A percentile compares a stretch with the other conserved stretches of the same genome.
phyloP scores from a whole-genome alignment of 1,140 invertebrate genomes.

The Ectropis grisescens region DNA sequence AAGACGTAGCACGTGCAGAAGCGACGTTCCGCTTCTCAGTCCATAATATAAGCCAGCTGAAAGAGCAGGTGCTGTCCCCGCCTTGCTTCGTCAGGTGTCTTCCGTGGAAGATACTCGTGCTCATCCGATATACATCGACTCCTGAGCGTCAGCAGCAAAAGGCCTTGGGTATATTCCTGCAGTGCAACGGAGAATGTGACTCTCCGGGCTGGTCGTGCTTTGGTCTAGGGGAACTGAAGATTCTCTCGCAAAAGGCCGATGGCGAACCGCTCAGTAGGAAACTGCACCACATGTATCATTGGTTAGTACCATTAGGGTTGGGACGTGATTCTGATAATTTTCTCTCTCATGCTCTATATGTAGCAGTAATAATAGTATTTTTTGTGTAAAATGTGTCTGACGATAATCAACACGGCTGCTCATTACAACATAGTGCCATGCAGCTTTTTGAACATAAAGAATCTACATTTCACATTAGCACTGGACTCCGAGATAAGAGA shows the following conservation, averaged over 20 bases:
- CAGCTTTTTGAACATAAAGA: no score
- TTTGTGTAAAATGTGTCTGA: no score
- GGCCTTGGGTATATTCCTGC: slow-evolving; percentile 89
- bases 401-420: no score
- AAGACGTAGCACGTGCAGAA: slow-evolving; percentile 92
- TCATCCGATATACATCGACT: slow-evolving; percentile 83
- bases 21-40: slow-evolving; percentile 92
- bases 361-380: no score
- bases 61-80: slow-evolving; percentile 90
- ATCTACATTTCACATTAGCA: no score
- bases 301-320: no score
- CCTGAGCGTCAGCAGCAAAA: slow-evolving; percentile 79
- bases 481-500: no score
- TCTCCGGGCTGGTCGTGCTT: slow-evolving; percentile 97
- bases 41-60: slow-evolving; percentile 90
- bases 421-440: no score
- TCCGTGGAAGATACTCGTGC: slow-evolving; percentile 99
- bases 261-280: slow-evolving; percentile 81
- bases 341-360: no score
- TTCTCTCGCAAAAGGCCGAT: slow-evolving; percentile 87
- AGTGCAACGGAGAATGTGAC: slow-evolving; percentile 95
- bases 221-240: slow-evolving; percentile 89
- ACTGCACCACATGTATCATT: slow-evolving; percentile 77
- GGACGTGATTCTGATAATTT: no score
- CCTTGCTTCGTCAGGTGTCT: slow-evolving; percentile 94